Evolutionary conservation across 2,888 invertebrate species (phyloP), one percentile per base, ranked within the genome.

Genomic region (Autographa pulchrina): DNA sequence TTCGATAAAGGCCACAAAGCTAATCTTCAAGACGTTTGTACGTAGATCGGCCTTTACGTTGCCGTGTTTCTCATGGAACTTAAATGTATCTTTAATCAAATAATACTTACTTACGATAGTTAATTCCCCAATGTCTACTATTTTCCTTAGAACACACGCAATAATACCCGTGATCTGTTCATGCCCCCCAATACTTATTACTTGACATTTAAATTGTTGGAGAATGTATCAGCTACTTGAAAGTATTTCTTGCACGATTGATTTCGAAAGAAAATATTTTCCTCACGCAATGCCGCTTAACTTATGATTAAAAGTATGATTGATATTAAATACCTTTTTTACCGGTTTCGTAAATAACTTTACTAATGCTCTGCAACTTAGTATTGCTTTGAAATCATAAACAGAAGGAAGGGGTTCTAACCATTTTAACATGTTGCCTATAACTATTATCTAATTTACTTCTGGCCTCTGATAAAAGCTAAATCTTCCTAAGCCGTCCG

Each of bases 261-360:
- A 74, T 77, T 85, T 71, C 74, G 70, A 80, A 85, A 85, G 82
- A 85, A 84, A 78, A 79, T 77, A 79, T 74, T 78, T 76, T 72
- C 43, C 72, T 73, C 80, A 85, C 77, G 82, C 81, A 76, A 85
- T 69, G 74, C 75, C 73, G 75, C 73, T 78, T 75, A 79, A 77
- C 70, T 77, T 82, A 74, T 78, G 75, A 83, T 75, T 82, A 74
- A 68, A 79, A 65, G 61, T 62, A 69, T 75, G 74, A 74, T 80
- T 81, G 72, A 79, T 81, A 73, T 75, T 69, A 58, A 75, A 70
- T 65, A 62, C 62, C 32, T 69, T 64, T 32, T 68, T 75, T 58
- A 63, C 59, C 31, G 63, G 58, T 65, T 38, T 59, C 54, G 31
- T 69, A 52, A 68, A 75, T 75, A 20, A 62, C 67, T 59, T 59